Conservation (phyloP, 2,113 vertebrate genomes). For the Leiothrix lutea region DNA sequence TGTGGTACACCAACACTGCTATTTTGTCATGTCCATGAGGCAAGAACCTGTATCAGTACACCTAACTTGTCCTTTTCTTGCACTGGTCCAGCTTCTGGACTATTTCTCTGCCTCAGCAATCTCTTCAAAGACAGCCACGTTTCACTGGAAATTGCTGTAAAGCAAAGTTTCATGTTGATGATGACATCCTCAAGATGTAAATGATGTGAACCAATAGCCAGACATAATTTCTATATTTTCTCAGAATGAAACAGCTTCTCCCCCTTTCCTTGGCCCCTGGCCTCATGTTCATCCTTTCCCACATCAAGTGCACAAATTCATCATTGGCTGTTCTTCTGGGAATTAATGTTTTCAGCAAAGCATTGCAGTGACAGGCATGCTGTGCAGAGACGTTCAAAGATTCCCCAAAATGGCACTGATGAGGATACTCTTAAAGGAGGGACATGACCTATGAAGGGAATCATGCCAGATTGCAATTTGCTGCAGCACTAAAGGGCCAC, state of each 20-base stretch:
- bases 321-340: background rate
- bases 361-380: background rate
- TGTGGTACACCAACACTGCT: background rate
- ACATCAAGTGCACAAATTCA: background rate
- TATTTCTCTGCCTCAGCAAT: background rate
- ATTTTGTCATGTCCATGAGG: background rate
- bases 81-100: background rate
- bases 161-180: background rate
- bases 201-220: background rate
- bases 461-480: background rate
- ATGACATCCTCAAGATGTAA: background rate
- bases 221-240: background rate
- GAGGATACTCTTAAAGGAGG: slow-evolving; percentile 5
- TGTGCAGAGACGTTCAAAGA: background rate
- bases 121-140: background rate
- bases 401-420: slow-evolving; percentile 23
- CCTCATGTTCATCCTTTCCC: background rate
- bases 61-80: fast-evolving
- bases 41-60: background rate
- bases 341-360: slow-evolving; percentile 27
- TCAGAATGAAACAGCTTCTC: background rate
- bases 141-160: background rate
- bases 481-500: background rate
- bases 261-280: background rate
- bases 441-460: background rate